Evolutionary conservation across 2,888 invertebrate genomes (phyloP).

Genomic region (Carabus problematicus): DNA sequence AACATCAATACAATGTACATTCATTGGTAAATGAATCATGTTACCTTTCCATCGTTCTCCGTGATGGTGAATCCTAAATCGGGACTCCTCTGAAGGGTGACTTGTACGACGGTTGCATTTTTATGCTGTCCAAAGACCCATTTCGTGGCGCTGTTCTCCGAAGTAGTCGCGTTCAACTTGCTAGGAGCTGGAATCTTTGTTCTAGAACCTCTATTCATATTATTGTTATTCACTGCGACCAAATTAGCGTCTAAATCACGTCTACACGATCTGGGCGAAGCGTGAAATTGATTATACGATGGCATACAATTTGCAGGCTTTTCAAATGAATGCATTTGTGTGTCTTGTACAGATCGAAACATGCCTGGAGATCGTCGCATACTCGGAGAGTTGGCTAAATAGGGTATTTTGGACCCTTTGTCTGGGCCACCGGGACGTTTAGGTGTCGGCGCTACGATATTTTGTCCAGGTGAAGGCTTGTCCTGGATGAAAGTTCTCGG

Average conservation of each 20-base stretch:
- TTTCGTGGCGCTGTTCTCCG: constrained; percentile 50
- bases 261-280: constrained; percentile 11
- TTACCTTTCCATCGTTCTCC: constrained; percentile 52
- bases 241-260: constrained; percentile 20
- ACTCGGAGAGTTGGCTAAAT: constrained; percentile 15
- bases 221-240: background rate
- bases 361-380: background rate
- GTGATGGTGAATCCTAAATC: constrained; percentile 65
- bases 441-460: constrained; percentile 46
- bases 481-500: constrained; percentile 47
- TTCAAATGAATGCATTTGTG: background rate
- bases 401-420: constrained; percentile 17
- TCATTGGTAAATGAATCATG: background rate
- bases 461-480: constrained; percentile 44
- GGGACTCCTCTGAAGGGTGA: constrained; percentile 59
- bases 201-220: too few species aligned
- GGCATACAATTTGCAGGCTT: background rate
- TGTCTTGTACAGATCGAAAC: too few species aligned
- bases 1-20: too few species aligned
- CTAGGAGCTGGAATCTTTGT: constrained; percentile 24
- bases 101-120: constrained; percentile 61
- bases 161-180: background rate
- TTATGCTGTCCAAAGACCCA: constrained; percentile 66
- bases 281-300: background rate
- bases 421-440: constrained; percentile 39